These are phyloP conservation scores for Goniozus legneri DNA, from an alignment of 1,140 invertebrate genomes.

Conservation along the genomic window DNA sequence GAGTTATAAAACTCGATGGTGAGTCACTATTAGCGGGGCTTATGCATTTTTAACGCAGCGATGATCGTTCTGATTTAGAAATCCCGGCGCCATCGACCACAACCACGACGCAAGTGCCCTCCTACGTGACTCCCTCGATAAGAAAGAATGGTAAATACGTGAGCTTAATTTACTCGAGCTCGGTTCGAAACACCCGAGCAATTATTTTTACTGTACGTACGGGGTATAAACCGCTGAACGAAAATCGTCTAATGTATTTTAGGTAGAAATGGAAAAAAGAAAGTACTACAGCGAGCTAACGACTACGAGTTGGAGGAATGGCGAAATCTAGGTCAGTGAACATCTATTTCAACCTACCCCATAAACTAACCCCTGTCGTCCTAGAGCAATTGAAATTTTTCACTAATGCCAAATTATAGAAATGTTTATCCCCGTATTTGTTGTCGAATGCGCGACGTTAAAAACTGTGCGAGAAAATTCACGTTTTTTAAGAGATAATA, in stretches of 20 bases:
- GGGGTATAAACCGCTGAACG: constrained; percentile 23
- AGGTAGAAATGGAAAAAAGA: constrained; percentile 44
- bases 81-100: constrained; percentile 68
- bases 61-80: constrained; percentile 59
- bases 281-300: constrained; percentile 43
- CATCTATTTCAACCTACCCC: constrained; percentile 28
- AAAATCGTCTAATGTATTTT: constrained; percentile 32
- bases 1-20: constrained; percentile 91
- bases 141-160: constrained; percentile 40
- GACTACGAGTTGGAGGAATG: constrained; percentile 62
- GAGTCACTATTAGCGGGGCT: neutral
- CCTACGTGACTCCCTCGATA: constrained; percentile 39
- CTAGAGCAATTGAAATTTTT: no score
- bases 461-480: no score
- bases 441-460: no score
- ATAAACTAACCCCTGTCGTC: no score
- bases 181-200: no score
- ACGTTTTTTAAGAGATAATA: no score
- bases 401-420: no score
- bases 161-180: no score
- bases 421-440: no score
- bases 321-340: constrained; percentile 57
- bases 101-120: constrained; percentile 58
- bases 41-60: constrained; percentile 3
- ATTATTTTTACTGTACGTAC: no score